phyloP scores from a whole-genome alignment of 2,888 invertebrate species.

The Adineta ricciae region DNA sequence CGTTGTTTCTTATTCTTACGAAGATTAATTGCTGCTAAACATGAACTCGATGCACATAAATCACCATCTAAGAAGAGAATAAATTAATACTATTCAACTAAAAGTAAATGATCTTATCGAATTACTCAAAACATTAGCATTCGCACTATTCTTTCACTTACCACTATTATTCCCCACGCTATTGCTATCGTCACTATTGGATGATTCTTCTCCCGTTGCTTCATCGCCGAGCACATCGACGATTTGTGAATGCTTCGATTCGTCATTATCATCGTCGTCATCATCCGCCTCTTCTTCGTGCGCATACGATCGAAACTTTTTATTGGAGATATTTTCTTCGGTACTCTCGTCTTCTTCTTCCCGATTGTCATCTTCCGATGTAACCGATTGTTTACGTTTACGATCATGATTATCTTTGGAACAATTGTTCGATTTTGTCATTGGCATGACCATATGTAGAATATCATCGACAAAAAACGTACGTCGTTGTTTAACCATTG shows the following conservation, averaged over 20 bases:
- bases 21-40: background rate
- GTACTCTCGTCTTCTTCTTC: background rate
- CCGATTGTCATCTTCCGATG: background rate
- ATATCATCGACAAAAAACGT: slow-evolving; percentile 18
- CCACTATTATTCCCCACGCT: background rate
- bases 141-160: background rate
- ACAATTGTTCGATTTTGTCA: background rate
- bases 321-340: background rate
- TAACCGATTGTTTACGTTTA: background rate
- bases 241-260: background rate
- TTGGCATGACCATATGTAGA: background rate
- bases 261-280: background rate
- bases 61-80: background rate
- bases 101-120: no score
- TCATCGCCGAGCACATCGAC: background rate
- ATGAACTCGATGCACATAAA: slow-evolving; percentile 5
- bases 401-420: background rate
- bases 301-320: background rate
- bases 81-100: no score
- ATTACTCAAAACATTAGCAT: no score
- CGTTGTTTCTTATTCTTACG: slow-evolving; percentile 68
- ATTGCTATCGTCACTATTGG: background rate
- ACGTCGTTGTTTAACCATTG: background rate
- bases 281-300: background rate
- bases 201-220: background rate